Conservation (phyloP, 1,140 invertebrate species). For the Plutomurus gul region DNA sequence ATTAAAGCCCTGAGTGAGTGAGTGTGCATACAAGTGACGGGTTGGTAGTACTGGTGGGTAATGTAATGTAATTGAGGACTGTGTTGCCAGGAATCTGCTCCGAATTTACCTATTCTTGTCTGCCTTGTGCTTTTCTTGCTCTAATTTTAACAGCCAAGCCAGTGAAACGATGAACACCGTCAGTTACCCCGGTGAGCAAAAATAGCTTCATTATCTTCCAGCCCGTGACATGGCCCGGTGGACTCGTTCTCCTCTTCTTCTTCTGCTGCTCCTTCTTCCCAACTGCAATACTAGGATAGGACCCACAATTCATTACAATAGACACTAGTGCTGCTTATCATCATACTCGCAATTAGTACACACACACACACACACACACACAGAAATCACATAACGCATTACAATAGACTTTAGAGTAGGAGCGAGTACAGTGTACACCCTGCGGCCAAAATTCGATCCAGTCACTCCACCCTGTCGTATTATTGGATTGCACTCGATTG, state of each 20-base stretch:
- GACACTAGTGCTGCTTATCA: not conserved
- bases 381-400: not conserved
- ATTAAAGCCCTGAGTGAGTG: too few relatives aligned
- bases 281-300: not conserved
- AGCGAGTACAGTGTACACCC: too few relatives aligned
- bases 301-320: not conserved
- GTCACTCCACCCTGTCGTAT: too few relatives aligned
- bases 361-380: not conserved
- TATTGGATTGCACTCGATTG: too few relatives aligned
- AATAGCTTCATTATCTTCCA: conserved; percentile 52
- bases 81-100: conserved; percentile 34
- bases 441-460: too few relatives aligned
- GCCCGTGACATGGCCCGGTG: conserved; percentile 50
- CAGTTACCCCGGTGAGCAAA: conserved; percentile 45
- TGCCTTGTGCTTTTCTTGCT: conserved; percentile 33
- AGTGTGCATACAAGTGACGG: not conserved
- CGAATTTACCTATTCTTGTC: conserved; percentile 40
- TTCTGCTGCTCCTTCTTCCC: not conserved
- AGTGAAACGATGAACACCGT: conserved; percentile 34
- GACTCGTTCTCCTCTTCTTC: conserved; percentile 42
- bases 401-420: too few relatives aligned
- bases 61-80: conserved; percentile 7
- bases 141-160: conserved; percentile 41
- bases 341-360: too few relatives aligned
- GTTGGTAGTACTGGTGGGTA: not conserved